These are phyloP conservation scores for Enteromius thamalakanensis DNA, from an alignment of 2,797 vertebrate species.

Conservation along the genomic window DNA sequence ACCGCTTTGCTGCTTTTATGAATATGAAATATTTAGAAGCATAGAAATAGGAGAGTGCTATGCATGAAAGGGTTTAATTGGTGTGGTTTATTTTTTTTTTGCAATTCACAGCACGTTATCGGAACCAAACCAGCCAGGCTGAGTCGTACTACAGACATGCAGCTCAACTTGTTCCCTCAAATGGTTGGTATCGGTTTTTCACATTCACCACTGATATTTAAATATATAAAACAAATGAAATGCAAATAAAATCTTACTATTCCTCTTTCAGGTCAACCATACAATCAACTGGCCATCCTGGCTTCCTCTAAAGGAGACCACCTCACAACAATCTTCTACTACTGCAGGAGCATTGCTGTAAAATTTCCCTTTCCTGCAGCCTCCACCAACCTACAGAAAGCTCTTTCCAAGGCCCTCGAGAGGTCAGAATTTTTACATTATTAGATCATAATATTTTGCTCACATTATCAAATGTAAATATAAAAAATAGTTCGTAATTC, in stretches of 20 bases:
- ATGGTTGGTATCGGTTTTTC: slow-evolving; percentile 80
- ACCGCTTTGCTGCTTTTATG: not conserved
- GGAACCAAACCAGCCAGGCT: slow-evolving; percentile 99
- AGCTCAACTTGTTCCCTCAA: slow-evolving; percentile 98
- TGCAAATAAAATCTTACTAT: not conserved
- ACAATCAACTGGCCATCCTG: slow-evolving; percentile 98
- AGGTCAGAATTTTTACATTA: slow-evolving; percentile 74
- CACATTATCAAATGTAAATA: not conserved
- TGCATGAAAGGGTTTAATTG: not conserved
- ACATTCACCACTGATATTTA: not conserved
- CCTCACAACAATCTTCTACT: slow-evolving; percentile 99
- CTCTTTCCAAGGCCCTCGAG: slow-evolving; percentile 98
- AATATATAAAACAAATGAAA: not conserved
- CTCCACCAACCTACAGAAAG: slow-evolving; percentile 98
- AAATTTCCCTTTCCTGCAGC: slow-evolving; percentile 99
- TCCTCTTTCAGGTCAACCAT: slow-evolving; percentile 88
- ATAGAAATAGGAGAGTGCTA: not conserved
- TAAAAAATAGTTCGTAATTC: slow-evolving; percentile 12
- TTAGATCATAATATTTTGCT: not conserved
- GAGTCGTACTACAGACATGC: slow-evolving; percentile 99
- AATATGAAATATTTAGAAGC: not conserved
- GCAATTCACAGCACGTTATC: slow-evolving; percentile 87
- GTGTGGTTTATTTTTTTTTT: not conserved
- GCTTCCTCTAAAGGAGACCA: slow-evolving; percentile 99
- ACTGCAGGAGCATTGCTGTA: slow-evolving; percentile 99